These are phyloP conservation scores for Geotrypetes seraphini DNA, from an alignment of 2,797 vertebrate genomes.

Conservation along the genomic window DNA sequence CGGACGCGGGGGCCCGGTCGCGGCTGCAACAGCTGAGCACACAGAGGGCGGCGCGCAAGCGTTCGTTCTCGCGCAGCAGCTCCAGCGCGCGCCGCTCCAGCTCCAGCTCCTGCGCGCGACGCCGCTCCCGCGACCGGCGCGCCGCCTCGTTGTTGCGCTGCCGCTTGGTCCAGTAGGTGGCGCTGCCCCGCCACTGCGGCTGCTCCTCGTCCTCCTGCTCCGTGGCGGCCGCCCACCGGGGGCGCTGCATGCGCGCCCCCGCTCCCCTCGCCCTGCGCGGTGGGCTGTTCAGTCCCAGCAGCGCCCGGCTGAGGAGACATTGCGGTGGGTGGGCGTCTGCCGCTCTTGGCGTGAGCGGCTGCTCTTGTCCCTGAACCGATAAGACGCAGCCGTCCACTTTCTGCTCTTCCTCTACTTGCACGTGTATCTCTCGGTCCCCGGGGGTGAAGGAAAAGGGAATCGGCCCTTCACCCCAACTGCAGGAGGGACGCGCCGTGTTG, in stretches of 20 bases:
- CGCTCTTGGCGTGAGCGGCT: no score
- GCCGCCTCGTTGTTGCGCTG: conserved; percentile 46
- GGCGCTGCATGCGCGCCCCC: background rate
- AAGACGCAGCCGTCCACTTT: no score
- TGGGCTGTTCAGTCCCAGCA: background rate
- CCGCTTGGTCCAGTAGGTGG: conserved; percentile 38
- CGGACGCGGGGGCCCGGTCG: background rate
- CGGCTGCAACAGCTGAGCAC: conserved; percentile 9
- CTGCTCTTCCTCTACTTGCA: no score
- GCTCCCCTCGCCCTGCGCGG: background rate
- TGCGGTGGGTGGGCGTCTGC: no score
- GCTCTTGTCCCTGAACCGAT: no score
- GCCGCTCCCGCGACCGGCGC: conserved; percentile 38
- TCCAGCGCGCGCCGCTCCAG: conserved; percentile 28
- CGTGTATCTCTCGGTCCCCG: no score
- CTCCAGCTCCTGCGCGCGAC: conserved; percentile 31
- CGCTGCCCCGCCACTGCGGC: conserved; percentile 18
- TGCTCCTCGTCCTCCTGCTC: conserved; percentile 10
- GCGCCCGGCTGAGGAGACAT: no score
- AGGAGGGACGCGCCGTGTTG: no score
- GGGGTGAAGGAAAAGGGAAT: no score
- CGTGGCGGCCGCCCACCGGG: background rate
- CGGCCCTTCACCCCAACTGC: no score
- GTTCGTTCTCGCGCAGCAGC: conserved; percentile 39
- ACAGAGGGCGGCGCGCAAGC: conserved; percentile 29